Evolutionary conservation across 1,140 invertebrate species (phyloP), one percentile per base, ranked within the genome.

Genomic region (Andricus grossulariae): DNA sequence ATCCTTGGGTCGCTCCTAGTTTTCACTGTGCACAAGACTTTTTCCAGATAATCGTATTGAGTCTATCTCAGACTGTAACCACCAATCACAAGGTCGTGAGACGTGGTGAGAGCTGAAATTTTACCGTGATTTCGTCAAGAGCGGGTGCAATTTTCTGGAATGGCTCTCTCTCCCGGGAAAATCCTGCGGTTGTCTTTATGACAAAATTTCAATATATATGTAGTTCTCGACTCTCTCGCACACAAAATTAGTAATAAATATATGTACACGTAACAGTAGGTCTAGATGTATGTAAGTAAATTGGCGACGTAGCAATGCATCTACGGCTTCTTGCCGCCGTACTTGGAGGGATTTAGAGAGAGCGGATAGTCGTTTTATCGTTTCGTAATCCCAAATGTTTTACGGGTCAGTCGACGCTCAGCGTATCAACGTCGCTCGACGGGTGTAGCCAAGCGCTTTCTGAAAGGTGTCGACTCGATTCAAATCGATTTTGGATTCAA

Each of bases 311-410:
- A 45, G 60, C 60, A n/a, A 66, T 66, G 60, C 60, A 66, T 45
- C 60, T 66, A 66, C 60, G 60, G 60, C 32, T 66, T 66, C 60
- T 66, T 66, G 60, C 32, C 60, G 60, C 60, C 60, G 25, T 45
- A n/a, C 60, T 66, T 66, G 25, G 32, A 16, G 25, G 60, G 60
- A 55, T 55, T n/a, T 66, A 66, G 60, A n/a, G 21, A 32, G 60
- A 39, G 60, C 25, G 39, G 60, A 66, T 66, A 66, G 60, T 66
- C 60, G 60, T 66, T 66, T 66, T 66, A 66, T 66, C 60, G 60
- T 66, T 66, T 66, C 60, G 60, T 66, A 66, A 66, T 66, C 45
- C 32, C 60, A 66, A 66, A 66, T 66, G 60, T 66, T 66, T 66
- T 66, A 66, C 60, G 60, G 60, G 60, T 66, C 60, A 66, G 60